phyloP scores from a whole-genome alignment of 2,113 vertebrate species.

The Ptilorrhoa leucosticta region DNA sequence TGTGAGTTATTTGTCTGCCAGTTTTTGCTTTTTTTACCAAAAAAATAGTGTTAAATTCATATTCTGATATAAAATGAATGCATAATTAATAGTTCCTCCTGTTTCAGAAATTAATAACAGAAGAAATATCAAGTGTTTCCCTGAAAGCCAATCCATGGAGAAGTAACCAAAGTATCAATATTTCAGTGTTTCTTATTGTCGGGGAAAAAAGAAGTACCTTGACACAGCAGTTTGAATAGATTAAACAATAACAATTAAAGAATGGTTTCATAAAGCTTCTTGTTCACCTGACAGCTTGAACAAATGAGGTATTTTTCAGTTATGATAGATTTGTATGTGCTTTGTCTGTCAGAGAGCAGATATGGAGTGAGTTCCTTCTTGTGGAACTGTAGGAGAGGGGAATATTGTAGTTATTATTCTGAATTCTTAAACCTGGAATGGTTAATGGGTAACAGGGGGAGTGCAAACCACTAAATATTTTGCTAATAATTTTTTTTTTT shows the following conservation, averaged over 20 bases:
- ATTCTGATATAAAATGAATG: slow-evolving; percentile 49
- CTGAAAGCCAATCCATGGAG: not conserved
- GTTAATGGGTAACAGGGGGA: not conserved
- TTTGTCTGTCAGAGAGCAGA: not conserved
- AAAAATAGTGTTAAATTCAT: slow-evolving; percentile 34
- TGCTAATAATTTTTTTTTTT: too few relatives aligned
- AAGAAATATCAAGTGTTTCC: not conserved
- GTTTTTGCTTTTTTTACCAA: slow-evolving; percentile 51
- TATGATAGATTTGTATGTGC: not conserved
- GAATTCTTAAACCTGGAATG: not conserved
- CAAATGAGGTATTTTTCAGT: not conserved
- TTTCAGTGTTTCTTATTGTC: not conserved
- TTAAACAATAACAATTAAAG: not conserved
- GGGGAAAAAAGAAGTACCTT: not conserved
- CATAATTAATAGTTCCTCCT: slow-evolving; percentile 44
- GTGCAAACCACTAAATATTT: not conserved
- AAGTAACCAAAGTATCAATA: not conserved
- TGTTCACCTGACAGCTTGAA: not conserved
- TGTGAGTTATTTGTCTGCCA: slow-evolving; percentile 71
- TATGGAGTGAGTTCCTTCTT: not conserved
- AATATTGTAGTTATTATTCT: not conserved
- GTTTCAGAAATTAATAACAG: slow-evolving; percentile 20
- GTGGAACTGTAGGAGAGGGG: not conserved
- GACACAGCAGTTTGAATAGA: not conserved
- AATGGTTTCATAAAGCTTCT: not conserved